Percentiles rank a stretch among this genome's conserved stretches.
Evolutionary conservation across 35 echinoderm and acorn worm species (phyloP).

Genomic region (Strongylocentrotus purpuratus): DNA sequence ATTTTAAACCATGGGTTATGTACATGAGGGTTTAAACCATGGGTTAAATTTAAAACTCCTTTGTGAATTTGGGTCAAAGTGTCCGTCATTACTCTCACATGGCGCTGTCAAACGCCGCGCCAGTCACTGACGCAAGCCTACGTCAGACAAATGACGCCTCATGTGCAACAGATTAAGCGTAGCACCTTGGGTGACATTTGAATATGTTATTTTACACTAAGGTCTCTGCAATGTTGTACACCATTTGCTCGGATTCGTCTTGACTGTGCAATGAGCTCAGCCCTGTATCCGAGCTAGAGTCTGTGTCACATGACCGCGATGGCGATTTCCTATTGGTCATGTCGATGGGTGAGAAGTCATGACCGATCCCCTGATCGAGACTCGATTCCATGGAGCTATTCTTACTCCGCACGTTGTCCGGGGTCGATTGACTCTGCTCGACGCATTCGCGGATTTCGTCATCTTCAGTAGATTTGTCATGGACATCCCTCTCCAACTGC

Average conservation of each 20-base stretch:
- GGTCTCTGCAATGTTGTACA: conserved; percentile 33
- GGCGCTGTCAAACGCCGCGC: too few relatives aligned
- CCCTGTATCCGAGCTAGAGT: conserved; percentile 81
- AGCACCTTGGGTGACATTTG: neutral
- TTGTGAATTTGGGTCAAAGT: too few relatives aligned
- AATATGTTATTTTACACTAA: neutral
- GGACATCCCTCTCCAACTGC: conserved; percentile 21
- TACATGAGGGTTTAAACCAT: too few relatives aligned
- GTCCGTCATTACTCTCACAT: too few relatives aligned
- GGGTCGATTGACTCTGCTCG: conserved; percentile 31
- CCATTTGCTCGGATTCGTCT: conserved; percentile 53
- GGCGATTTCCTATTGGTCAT: conserved; percentile 21
- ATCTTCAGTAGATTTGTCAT: neutral
- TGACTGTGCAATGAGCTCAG: conserved; percentile 76
- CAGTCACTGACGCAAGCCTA: too few relatives aligned
- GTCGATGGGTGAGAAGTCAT: conserved; percentile 39
- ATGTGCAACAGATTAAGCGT: neutral
- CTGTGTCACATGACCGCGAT: conserved; percentile 38
- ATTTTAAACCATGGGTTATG: too few relatives aligned
- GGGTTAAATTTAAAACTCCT: too few relatives aligned
- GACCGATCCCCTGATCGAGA: conserved; percentile 35
- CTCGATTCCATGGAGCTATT: conserved; percentile 47
- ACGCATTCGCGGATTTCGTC: conserved; percentile 29
- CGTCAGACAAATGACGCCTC: too few relatives aligned
- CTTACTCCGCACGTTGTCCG: conserved; percentile 30